Base-by-base conservation (phyloP, 1,140 invertebrate species). In the Philopotamus ludificatus region DNA sequence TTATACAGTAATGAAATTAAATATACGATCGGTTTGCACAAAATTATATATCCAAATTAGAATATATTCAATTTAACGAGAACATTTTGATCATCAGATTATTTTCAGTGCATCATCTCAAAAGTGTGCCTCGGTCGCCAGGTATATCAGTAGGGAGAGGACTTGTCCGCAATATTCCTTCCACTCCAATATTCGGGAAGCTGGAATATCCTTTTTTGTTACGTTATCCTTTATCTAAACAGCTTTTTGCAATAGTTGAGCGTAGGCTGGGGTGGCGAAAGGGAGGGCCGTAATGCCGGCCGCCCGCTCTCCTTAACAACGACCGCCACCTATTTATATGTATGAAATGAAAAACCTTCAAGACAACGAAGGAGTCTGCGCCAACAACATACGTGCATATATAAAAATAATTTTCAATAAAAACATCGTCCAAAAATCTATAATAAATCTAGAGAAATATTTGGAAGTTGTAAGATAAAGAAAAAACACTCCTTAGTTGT, bases 221-320 rank as follows among this genome's bases (percentile, higher is more conserved):
- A 63, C 59, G 53, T 69, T 69, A 69, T 69, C 67, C 67, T 69
- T 69, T 69, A 69, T 69, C 67, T 69, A 69, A 69, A 69, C 63
- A 69, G 67, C 67, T 69, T 69, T 69, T 69, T 69, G 67, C 67
- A 69, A 66, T 68, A 68, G 67, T 68, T 62, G 67, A 68, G 42
- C 63, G 63, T 44, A 34, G 49, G 42, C 44, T 15, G 53, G 63
- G 63, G 42, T 22, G 53, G 25, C 42, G 39, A 58, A 57, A 65
- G 26, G 9, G 57, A 60, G 65, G 51, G 57, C 28, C 49, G 65
- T 61, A 66, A 66, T 55, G 49, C 65, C 58, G 65, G 65, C 59
- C 65, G 34, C 50, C 25, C 65, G 59, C 41, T 45, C 41, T 53
- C 18, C 7, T 51, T n/a, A 53, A 67, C 54, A 47, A 60, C 57